Evolutionary conservation across 2,888 invertebrate genomes (phyloP), one percentile per base, ranked within the genome.

Genomic region (Nyleta sp.): DNA sequence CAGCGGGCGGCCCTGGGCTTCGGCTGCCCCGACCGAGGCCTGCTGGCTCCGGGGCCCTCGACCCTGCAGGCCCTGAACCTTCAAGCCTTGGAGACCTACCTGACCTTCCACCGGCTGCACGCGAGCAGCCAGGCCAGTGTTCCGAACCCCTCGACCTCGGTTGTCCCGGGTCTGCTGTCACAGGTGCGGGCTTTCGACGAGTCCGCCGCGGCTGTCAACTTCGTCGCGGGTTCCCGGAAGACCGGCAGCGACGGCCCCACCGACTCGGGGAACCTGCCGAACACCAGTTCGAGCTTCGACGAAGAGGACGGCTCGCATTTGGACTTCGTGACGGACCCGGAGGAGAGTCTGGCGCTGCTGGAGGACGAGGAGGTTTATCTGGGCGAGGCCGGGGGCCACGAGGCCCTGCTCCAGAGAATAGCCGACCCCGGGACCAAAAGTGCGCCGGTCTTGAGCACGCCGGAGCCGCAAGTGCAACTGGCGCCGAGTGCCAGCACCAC

Each of bases 61-160:
- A 96, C 96, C 7, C 96, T 96, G 35, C 95, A 96, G 35, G 96
- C 96, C 0, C 92, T 97, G 17, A 96, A 96, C 90, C 92, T 96
- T 33, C 96, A 96, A 91, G 96, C 96, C 24, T 91, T 96, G 77
- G 96, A 96, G 92, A 96, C 96, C 46, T 96, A 96, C 91, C 92
- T 96, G 89, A 74, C 96, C 53, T 91, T 96, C 79, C 96, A 96
- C 91, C 93, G 96, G 81, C 92, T 96, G 60, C 95, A 95, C 53
- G 93, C 94, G 20, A 94, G 94, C 59, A 93, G 94, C n/a, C 92
- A 93, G n/a, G 92, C 92, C 57, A 91, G 89, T 74, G 84, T 89
- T 78, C 86, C 91, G 15, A 81, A 75, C 88, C 89, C 81, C 17
- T 68, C 62, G 57, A 65, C 62, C 40, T 52, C 42, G 40, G 79